Evolutionary conservation across 2,888 invertebrate genomes (phyloP).

Genomic region (Ectemnius lituratus): DNA sequence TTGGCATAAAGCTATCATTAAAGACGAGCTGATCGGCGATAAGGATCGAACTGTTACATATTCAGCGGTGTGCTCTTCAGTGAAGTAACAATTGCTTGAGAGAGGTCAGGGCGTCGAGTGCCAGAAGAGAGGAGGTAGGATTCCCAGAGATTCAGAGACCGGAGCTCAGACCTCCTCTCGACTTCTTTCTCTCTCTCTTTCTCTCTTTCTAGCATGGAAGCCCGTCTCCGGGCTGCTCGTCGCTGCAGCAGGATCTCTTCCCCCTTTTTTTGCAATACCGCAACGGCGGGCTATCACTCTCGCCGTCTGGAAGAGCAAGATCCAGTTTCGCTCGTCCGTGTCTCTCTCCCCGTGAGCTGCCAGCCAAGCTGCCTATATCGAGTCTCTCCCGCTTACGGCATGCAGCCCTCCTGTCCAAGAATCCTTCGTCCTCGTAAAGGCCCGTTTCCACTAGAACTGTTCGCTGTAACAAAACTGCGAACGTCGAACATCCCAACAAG

Average conservation of each 20-base stretch:
- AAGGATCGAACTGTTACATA: conserved; percentile 4
- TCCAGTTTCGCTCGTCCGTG: conserved; percentile 56
- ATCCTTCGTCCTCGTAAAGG: too few species aligned
- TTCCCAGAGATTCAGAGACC: conserved; percentile 13
- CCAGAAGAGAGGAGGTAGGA: conserved; percentile 26
- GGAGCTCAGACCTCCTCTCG: conserved; percentile 9
- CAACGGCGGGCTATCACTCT: conserved; percentile 57
- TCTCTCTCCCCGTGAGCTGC: conserved; percentile 23
- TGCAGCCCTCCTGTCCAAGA: conserved; percentile 18
- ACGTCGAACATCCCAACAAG: too few species aligned
- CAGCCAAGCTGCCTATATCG: conserved; percentile 16
- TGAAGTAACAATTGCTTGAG: conserved; percentile 32
- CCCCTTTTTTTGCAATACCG: conserved; percentile 39
- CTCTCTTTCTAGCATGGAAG: too few species aligned
- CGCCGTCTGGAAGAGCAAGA: conserved; percentile 52
- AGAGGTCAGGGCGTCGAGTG: conserved; percentile 39
- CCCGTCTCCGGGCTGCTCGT: conserved; percentile 22
- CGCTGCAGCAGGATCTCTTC: conserved; percentile 41
- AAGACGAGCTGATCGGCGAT: too few species aligned
- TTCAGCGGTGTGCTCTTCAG: not conserved
- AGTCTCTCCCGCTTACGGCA: conserved; percentile 52
- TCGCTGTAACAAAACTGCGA: too few species aligned
- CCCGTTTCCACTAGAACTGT: too few species aligned
- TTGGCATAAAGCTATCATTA: too few species aligned
- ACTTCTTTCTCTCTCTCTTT: conserved; percentile 14